Conservation (phyloP, 2,888 invertebrate genomes). For the Tachystola acroxantha region DNA sequence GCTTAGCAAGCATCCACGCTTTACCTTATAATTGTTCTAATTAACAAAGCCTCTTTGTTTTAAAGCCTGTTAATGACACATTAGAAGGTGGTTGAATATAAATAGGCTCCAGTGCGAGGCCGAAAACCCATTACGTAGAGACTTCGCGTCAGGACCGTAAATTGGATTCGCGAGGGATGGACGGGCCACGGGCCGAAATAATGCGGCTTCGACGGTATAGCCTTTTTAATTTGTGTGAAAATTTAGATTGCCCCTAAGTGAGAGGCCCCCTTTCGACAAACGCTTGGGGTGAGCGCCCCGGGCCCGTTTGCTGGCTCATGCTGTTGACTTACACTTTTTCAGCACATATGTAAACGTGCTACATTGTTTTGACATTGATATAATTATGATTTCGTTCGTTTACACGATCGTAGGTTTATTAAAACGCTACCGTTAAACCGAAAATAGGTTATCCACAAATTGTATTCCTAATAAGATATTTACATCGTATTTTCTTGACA, state of each 20-base stretch:
- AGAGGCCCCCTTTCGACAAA: too few species aligned
- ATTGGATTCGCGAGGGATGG: conserved; percentile 60
- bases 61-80: conserved; percentile 25
- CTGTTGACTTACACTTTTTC: not conserved
- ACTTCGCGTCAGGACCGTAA: conserved; percentile 48
- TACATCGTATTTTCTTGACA: too few species aligned
- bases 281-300: not conserved
- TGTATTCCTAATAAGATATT: too few species aligned
- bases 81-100: conserved; percentile 38
- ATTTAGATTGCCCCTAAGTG: conserved; percentile 25
- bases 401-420: too few species aligned
- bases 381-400: too few species aligned
- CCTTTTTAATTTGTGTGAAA: conserved; percentile 49
- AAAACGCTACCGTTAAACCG: too few species aligned
- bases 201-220: conserved; percentile 42
- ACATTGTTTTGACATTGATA: not conserved
- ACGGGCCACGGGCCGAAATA: conserved; percentile 43
- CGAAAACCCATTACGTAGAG: conserved; percentile 60
- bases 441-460: too few species aligned
- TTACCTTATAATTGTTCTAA: conserved; percentile 5
- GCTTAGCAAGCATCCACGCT: not conserved
- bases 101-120: conserved; percentile 52
- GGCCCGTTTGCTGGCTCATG: not conserved
- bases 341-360: conserved; percentile 1
- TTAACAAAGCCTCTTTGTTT: conserved; percentile 13